phyloP scores from a whole-genome alignment of 1,140 invertebrate genomes.

The Drosophila seguyi region DNA sequence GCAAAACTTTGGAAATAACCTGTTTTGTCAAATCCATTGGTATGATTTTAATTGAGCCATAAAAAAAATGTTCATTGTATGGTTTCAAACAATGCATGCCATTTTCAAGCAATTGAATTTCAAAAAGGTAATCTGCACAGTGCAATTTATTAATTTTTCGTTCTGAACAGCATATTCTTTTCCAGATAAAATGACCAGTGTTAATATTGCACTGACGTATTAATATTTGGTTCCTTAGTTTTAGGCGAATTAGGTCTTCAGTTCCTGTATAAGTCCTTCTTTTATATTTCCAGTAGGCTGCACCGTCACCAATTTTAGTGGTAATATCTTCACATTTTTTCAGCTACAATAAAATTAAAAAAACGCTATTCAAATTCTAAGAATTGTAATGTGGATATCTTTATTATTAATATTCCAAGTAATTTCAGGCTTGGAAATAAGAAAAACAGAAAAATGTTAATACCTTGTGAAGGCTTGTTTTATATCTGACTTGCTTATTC shows the following conservation, averaged over 20 bases:
- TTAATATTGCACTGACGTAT: constrained; percentile 48
- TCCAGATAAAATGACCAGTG: constrained; percentile 36
- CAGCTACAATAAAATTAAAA: background rate
- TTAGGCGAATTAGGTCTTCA: constrained; percentile 44
- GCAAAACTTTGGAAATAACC: constrained; percentile 1
- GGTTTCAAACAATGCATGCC: constrained; percentile 41
- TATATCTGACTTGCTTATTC: background rate
- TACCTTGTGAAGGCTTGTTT: background rate
- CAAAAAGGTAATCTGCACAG: constrained; percentile 56
- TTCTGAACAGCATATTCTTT: constrained; percentile 25
- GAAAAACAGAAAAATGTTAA: too few relatives aligned
- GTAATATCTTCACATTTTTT: constrained; percentile 8
- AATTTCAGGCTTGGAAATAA: background rate
- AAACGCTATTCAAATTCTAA: background rate
- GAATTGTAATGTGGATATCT: background rate
- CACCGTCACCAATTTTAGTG: constrained; percentile 1
- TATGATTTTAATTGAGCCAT: constrained; percentile 60
- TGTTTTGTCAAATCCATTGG: constrained; percentile 29
- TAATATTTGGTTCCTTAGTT: constrained; percentile 21
- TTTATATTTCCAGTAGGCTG: constrained; percentile 48
- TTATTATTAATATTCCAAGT: background rate
- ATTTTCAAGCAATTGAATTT: constrained; percentile 31
- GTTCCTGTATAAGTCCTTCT: constrained; percentile 33
- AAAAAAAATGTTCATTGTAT: constrained; percentile 65
- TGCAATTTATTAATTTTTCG: constrained; percentile 10